Percentiles rank a stretch among this genome's conserved stretches.
Conservation (phyloP, 2,888 invertebrate genomes). For the Drymonia ruficornis region DNA sequence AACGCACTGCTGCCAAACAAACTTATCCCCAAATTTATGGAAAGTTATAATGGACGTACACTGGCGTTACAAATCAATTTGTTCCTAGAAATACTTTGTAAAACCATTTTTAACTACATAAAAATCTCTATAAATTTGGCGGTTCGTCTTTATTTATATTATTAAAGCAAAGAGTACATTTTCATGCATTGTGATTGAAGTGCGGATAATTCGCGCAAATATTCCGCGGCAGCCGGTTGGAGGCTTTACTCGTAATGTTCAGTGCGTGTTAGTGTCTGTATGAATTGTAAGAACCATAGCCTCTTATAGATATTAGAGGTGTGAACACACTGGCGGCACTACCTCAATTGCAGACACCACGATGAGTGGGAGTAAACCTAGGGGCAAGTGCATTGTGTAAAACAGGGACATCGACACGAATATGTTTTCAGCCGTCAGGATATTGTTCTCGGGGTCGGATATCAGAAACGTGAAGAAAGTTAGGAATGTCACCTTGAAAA, state of each 20-base stretch:
- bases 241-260: conserved; percentile 20
- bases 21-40: no score
- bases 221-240: no score
- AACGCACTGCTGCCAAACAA: no score
- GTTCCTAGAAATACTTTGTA: no score
- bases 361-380: conserved; percentile 92
- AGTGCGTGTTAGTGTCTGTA: conserved; percentile 59
- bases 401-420: conserved; percentile 96
- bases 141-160: no score
- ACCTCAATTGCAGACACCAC: conserved; percentile 91
- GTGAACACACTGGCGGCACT: conserved; percentile 58
- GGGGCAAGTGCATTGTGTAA: conserved; percentile 93
- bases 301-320: conserved; percentile 44
- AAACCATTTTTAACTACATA: no score
- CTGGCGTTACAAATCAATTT: no score
- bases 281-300: conserved; percentile 71
- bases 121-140: no score
- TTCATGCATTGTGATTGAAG: no score
- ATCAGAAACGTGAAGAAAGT: conserved; percentile 94
- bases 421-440: conserved; percentile 91
- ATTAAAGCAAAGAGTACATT: no score
- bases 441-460: conserved; percentile 86
- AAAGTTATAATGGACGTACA: no score
- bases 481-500: conserved; percentile 90
- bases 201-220: no score